Evolutionary conservation across 2,888 invertebrate genomes (phyloP), one percentile per base, ranked within the genome.

Genomic region (Ochlodes sylvanus): DNA sequence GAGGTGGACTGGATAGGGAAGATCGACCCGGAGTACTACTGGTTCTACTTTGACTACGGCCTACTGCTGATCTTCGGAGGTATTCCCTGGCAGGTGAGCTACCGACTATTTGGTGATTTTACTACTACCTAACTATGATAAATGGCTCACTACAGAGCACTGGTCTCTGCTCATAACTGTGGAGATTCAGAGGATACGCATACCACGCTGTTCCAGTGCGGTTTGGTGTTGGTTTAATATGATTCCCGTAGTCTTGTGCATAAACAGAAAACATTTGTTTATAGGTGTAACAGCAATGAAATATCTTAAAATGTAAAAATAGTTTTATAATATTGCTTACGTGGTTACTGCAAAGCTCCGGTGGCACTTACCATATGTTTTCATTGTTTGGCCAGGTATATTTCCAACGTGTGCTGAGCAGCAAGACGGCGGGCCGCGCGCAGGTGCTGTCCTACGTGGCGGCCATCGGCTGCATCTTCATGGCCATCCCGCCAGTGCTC

Each of bases 401-500:
- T 87, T 99, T 99, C 92, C 99, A 99, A 94, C 95, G 99, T 52
- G 99, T 99, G 63, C 93, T 99, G 78, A 99, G 99, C 71, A 98
- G 99, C 81, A 98, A 98, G 94, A 97, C 98, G 0, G 99, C 99
- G 0, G 96, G 96, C 7, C 95, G 98, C 65, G 99, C 99, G 52
- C 98, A 99, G 92, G 87, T 98, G 64, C 94, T 99, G 76, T 99
- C 99, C 32, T 99, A 98, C 90, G 98, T 99, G 62, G 99, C 99
- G 0, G 99, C 99, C 7, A 92, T 97, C 72, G 99, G 99, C 19
- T 99, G 99, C 90, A 96, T 99, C 79, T 92, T 99, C 80, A 99
- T 99, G 98, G 99, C 99, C 58, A 96, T 99, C 77, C 99, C 99
- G 42, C 98, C 99, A 2, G 98, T 99, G 68, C 94, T 99, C 70